These are phyloP conservation scores for Pterocles gutturalis DNA, from an alignment of 2,113 vertebrate genomes.

Conservation along the genomic window DNA sequence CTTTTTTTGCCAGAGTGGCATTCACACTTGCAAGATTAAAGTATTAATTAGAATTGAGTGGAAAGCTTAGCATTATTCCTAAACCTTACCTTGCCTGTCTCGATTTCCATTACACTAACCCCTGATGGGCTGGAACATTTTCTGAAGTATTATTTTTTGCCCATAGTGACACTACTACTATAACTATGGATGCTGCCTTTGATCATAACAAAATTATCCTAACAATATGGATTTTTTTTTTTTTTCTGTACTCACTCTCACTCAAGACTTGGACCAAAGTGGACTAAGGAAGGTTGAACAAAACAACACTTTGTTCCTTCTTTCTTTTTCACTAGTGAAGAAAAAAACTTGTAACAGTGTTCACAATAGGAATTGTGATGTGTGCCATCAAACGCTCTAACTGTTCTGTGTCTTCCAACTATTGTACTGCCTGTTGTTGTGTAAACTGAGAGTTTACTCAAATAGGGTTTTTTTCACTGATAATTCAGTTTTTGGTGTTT, in stretches of 20 bases:
- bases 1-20: neutral
- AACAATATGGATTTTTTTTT: neutral
- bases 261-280: neutral
- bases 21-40: slow-evolving; percentile 1
- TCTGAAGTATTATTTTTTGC: slow-evolving; percentile 29
- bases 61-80: neutral
- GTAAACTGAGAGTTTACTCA: neutral
- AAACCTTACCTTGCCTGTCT: neutral
- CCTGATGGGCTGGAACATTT: neutral
- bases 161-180: neutral
- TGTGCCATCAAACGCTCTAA: neutral
- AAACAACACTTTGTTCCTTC: neutral
- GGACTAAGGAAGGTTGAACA: neutral
- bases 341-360: rapidly evolving
- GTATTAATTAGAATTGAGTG: neutral
- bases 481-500: neutral
- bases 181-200: neutral
- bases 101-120: neutral
- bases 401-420: neutral
- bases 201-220: slow-evolving; percentile 3
- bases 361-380: neutral
- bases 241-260: neutral
- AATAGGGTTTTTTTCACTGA: neutral
- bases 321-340: neutral
- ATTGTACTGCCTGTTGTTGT: neutral